Evolutionary conservation across 2,888 invertebrate genomes (phyloP).

Genomic region (Mimumesa dahlbomi): DNA sequence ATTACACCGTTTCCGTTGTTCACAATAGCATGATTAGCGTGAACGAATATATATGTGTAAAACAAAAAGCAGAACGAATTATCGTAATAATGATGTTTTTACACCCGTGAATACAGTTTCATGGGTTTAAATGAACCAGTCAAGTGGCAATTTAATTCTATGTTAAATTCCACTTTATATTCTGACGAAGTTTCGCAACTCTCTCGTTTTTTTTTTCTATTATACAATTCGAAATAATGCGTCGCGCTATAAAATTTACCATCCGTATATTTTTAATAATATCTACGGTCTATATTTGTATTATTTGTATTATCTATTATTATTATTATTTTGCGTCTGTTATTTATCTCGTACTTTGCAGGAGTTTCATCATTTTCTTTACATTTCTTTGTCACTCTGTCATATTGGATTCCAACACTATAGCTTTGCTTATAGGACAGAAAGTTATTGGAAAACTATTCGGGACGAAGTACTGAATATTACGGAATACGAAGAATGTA

Average conservation of each 20-base stretch:
- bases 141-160: not conserved
- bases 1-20: conserved; percentile 47
- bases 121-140: not conserved
- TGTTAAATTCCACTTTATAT: not conserved
- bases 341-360: too few species aligned
- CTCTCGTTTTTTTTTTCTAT: not conserved
- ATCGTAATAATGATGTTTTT: conserved; percentile 17
- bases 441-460: conserved; percentile 51
- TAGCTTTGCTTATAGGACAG: conserved; percentile 24
- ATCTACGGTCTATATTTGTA: too few species aligned
- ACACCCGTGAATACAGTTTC: not conserved
- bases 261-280: too few species aligned
- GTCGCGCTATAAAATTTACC: too few species aligned
- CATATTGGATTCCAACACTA: conserved; percentile 29
- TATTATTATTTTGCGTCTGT: too few species aligned
- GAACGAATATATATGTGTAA: conserved; percentile 15
- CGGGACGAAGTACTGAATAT: conserved; percentile 36
- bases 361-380: too few species aligned
- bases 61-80: conserved; percentile 27
- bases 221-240: too few species aligned
- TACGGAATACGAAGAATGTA: conserved; percentile 18
- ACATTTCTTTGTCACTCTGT: conserved; percentile 37
- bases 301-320: too few species aligned
- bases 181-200: not conserved
- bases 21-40: conserved; percentile 38